These are phyloP conservation scores for Morus bassanus DNA, from an alignment of 2,797 vertebrate species.

Conservation along the genomic window DNA sequence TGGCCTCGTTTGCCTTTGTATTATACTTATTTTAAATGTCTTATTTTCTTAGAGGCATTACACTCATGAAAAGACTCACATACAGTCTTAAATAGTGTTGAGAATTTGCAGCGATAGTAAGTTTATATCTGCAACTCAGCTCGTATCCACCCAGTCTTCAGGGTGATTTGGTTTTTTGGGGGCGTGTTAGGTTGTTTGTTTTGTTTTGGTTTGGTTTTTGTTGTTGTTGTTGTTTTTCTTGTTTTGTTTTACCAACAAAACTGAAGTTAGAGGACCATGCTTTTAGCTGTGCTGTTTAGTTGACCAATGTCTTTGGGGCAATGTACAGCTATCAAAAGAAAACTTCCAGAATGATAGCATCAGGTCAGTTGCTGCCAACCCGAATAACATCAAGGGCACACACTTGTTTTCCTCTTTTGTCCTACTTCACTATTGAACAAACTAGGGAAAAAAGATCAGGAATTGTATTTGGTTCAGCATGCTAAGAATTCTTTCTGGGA, in stretches of 20 bases:
- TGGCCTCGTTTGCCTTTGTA: not conserved
- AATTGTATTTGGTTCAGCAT: not conserved
- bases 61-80: not conserved
- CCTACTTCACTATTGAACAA: not conserved
- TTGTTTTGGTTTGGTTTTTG: not conserved
- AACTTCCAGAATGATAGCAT: not conserved
- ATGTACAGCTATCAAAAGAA: not conserved
- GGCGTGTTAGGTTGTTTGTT: fast-evolving
- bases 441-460: not conserved
- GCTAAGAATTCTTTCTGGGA: not conserved
- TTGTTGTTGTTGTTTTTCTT: not conserved
- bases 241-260: not conserved
- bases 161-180: not conserved
- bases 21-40: not conserved
- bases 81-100: not conserved
- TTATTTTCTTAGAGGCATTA: not conserved
- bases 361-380: slow-evolving; percentile 35
- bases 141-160: not conserved
- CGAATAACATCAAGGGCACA: slow-evolving; percentile 44
- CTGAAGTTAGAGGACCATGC: not conserved
- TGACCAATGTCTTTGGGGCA: slow-evolving; percentile 27
- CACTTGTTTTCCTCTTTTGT: not conserved
- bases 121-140: not conserved
- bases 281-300: not conserved
- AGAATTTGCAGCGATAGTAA: not conserved